Conservation (phyloP, 2,888 invertebrate genomes). For the Blastobasis adustella region DNA sequence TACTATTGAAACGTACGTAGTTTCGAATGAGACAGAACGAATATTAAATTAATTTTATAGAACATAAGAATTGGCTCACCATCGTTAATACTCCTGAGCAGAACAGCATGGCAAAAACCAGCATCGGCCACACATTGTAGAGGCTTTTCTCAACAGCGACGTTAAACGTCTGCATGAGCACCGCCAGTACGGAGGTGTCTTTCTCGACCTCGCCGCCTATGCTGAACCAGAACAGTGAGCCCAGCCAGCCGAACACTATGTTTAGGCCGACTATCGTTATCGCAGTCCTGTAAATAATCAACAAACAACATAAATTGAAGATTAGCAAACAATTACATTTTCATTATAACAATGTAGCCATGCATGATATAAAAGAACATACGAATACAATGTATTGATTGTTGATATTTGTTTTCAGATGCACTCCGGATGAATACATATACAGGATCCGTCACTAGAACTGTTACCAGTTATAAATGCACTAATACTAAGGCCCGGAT, state of each 20-base stretch:
- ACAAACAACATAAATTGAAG: not conserved
- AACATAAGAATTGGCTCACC: constrained; percentile 27
- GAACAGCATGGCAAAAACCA: constrained; percentile 35
- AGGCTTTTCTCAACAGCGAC: constrained; percentile 25
- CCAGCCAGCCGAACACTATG: constrained; percentile 39
- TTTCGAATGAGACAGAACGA: no score
- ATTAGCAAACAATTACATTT: no score
- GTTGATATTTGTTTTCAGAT: no score
- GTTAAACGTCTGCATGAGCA: constrained; percentile 39
- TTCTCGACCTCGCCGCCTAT: constrained; percentile 26
- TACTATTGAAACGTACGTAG: no score
- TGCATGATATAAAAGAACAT: no score
- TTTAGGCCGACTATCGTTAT: constrained; percentile 33
- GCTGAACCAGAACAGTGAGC: constrained; percentile 46
- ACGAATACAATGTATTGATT: no score
- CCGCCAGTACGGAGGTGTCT: constrained; percentile 34
- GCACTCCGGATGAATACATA: no score
- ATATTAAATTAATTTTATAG: no score
- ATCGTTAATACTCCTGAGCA: constrained; percentile 48
- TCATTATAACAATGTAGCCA: no score
- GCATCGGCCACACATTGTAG: constrained; percentile 35
- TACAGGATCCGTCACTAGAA: no score
- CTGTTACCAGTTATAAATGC: no score
- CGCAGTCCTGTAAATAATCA: constrained; percentile 38
- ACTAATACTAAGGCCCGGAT: no score